Percentiles rank a stretch among this genome's conserved stretches.
These are phyloP conservation scores for Panagrolaimus sp. DNA, from an alignment of 1,140 invertebrate genomes.

Conservation along the genomic window DNA sequence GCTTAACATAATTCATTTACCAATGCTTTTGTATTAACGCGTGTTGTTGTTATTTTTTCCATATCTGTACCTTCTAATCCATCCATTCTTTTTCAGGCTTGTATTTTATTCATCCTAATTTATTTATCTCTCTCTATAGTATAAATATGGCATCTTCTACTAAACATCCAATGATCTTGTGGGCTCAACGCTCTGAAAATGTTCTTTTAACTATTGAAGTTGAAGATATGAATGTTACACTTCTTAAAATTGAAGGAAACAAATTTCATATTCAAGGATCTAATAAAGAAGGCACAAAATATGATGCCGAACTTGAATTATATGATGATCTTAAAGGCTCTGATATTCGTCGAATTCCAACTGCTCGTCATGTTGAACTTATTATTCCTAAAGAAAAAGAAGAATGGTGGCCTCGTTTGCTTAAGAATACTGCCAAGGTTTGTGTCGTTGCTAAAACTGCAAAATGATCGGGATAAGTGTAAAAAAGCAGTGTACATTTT, in stretches of 20 bases:
- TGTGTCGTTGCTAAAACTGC: slow-evolving; percentile 12
- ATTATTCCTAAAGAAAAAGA: slow-evolving; percentile 45
- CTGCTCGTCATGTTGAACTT: slow-evolving; percentile 44
- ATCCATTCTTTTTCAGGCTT: too few species aligned
- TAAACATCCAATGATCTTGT: slow-evolving; percentile 34
- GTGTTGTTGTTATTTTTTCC: too few species aligned
- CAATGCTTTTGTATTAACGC: too few species aligned
- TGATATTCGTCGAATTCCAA: slow-evolving; percentile 42
- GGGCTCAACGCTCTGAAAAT: slow-evolving; percentile 42
- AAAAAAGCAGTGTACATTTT: too few species aligned
- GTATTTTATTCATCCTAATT: too few species aligned
- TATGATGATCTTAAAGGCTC: slow-evolving; percentile 38
- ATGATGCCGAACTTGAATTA: slow-evolving; percentile 45
- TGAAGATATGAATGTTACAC: slow-evolving; percentile 47
- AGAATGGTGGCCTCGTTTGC: slow-evolving; percentile 48
- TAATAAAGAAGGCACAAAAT: slow-evolving; percentile 37
- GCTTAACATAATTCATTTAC: too few species aligned
- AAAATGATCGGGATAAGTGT: neutral
- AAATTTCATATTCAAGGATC: slow-evolving; percentile 47
- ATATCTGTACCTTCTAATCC: too few species aligned
- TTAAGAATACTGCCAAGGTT: slow-evolving; percentile 43
- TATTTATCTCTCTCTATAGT: too few species aligned
- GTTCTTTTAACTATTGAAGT: slow-evolving; percentile 46
- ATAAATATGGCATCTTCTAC: neutral
- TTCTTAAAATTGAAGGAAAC: slow-evolving; percentile 45